Base-by-base conservation (phyloP, 2,888 invertebrate genomes). In the Temnothorax ravouxi region DNA sequence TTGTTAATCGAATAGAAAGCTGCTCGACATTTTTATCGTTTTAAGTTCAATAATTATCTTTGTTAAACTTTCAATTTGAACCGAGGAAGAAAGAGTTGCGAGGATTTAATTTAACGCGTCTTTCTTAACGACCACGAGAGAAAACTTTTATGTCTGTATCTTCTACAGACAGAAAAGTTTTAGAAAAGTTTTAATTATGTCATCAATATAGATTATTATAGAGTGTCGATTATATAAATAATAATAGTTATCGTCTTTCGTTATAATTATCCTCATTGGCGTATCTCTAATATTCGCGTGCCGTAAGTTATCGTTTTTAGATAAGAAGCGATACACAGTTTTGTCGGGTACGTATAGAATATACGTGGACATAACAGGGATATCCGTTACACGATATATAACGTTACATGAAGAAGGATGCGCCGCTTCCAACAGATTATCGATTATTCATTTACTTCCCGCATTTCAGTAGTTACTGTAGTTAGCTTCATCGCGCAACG, bases 381-480 rank as follows among this genome's bases (percentile, higher is more conserved):
- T 56, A 69, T 21, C 8, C 21, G 47, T 79, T 79, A 71, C 47
- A 59, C 59, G 47, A 59, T 59, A 59, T 59, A 79, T 21, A 59
- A 71, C 59, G 29, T 79, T 47, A 38, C 56, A 44, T 47, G 72
- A 80, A 89, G 88, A 89, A 89, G 34, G 86, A 84, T 83, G 56
- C 47, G 6, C 56, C 66, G 64, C 29, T 84, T 84, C 86, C 81
- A 83, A 87, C 84, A 87, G 87, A 87, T 87, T 90, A 86, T 90
- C 77, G 89, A 90, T 89, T 88, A 88, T 83, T 90, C 87, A 88
- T 88, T 89, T 87, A 85, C 85, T 84, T 84, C 59, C 67, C 66
- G 79, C 77, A 86, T 81, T 89, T 89, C 75, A 66, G 77, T 72
- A 87, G 86, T 84, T 89, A 85, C 75, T 62, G 77, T 72, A 87